Conservation (phyloP, 2,113 vertebrate species). For the Oryctolagus cuniculus region mOryCun1.1 NC_091443.1:6298501-6299000, state of each 20-base stretch:
- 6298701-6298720: neutral
- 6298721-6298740: neutral
- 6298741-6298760: neutral
- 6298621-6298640: neutral
- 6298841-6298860: neutral
- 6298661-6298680: neutral
- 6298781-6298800: neutral
- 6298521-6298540: neutral
- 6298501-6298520: neutral
- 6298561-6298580: neutral
- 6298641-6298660: neutral
- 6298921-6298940: neutral
- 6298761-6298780: neutral
- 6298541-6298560: accelerated
- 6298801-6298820: neutral
- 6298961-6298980: neutral
- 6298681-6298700: neutral
- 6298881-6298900: neutral
- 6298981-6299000: neutral
- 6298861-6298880: neutral
- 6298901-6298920: neutral
- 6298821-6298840: neutral
- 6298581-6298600: neutral
- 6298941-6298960: no score
- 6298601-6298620: neutral